Evolutionary conservation across 2,113 vertebrate species (phyloP).

Genomic region (Oncorhynchus tshawytscha): DNA sequence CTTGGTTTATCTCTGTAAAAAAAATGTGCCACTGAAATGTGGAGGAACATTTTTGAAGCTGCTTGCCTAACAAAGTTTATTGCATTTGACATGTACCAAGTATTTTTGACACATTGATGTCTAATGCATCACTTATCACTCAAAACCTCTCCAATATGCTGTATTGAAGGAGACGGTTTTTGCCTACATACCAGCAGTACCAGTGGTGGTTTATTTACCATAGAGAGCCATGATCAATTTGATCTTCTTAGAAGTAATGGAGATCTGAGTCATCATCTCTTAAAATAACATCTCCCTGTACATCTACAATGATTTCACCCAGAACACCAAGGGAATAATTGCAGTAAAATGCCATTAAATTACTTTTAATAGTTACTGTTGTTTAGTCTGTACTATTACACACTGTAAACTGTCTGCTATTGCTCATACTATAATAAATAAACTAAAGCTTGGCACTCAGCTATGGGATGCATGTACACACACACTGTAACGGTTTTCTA

Average conservation of each 20-base stretch:
- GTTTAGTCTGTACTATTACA: slow-evolving; percentile 1
- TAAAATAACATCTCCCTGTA: slow-evolving; percentile 12
- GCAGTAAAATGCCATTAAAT: neutral
- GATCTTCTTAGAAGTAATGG: neutral
- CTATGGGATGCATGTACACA: neutral
- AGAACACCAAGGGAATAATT: slow-evolving; percentile 9
- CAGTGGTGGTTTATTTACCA: neutral
- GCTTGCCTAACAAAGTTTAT: too few species aligned
- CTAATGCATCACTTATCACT: too few species aligned
- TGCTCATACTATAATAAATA: neutral
- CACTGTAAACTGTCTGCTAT: neutral
- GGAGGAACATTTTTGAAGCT: too few species aligned
- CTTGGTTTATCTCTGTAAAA: neutral
- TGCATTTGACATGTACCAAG: too few species aligned
- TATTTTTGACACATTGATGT: too few species aligned
- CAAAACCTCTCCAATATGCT: too few species aligned
- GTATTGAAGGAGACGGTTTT: too few species aligned
- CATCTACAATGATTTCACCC: slow-evolving; percentile 30
- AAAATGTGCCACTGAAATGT: too few species aligned
- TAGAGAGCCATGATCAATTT: neutral
- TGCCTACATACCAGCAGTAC: neutral
- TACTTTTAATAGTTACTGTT: neutral
- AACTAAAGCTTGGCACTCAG: neutral
- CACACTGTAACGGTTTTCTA: too few species aligned
- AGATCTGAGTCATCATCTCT: neutral